Base-by-base conservation (phyloP, 2,888 invertebrate genomes). In the Vanessa cardui region DNA sequence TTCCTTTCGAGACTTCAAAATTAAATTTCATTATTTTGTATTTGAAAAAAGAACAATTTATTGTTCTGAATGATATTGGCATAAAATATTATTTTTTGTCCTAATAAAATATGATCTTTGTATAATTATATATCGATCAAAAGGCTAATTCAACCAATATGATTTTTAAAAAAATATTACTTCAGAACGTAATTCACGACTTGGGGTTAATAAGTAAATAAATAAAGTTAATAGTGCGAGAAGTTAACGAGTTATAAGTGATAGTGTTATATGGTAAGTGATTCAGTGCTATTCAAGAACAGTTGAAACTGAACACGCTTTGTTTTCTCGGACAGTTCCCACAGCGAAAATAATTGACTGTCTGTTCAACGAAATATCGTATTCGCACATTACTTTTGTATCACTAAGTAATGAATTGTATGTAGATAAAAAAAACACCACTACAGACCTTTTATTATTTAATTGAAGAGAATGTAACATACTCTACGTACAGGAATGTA, bases 261-360 rank as follows among this genome's bases (percentile, higher is more conserved):
- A 77, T 76, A 79, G 80, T 74, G 73, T 73, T 58, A 65, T 71
- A 71, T 84, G 76, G 88, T 89, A 86, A 72, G 77, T 71, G 74
- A 74, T 74, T 71, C 74, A 69, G 77, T 66, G 72, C 73, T 83
- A 83, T 84, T 77, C 85, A 83, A 86, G 84, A 86, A 83, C 87
- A 84, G 86, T 85, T 87, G 88, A 87, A 90, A 91, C 88, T 79
- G 78, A 88, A 89, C 87, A 85, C 89, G 86, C 89, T 89, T 89
- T 90, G 90, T 92, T 89, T 88, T 85, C 85, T 81, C 82, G 84
- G 91, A 89, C 92, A 88, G 88, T 91, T 92, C 90, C 89, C 92
- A 91, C 88, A 85, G 87, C 78, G 85, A 83, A 85, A 83, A 87
- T 90, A 91, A 92, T 91, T 86, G 90, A 84, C 80, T 89, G 91